Conservation (phyloP, 2,113 vertebrate species). For the Channa maculata region DNA sequence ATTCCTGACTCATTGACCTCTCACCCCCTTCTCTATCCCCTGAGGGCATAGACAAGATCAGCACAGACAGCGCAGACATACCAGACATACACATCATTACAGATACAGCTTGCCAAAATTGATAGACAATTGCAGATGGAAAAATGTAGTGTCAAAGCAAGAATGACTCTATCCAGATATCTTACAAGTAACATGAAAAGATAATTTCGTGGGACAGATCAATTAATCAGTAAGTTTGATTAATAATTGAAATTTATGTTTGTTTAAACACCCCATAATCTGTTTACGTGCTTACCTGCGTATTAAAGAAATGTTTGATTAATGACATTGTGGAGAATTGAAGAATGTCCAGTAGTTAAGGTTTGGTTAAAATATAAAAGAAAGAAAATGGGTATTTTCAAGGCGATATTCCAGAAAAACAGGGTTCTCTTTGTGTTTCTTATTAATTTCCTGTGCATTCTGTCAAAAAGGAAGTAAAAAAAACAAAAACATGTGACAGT, state of each 20-base stretch:
- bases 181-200: conserved; percentile 5
- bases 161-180: conserved; percentile 45
- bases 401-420: not conserved
- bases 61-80: conserved; percentile 58
- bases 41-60: conserved; percentile 65
- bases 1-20: conserved; percentile 38
- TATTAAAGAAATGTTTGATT: not conserved
- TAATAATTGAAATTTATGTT: not conserved
- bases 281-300: not conserved
- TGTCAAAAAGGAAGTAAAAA: not conserved
- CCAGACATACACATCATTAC: conserved; percentile 54
- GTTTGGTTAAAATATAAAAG: not conserved
- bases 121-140: conserved; percentile 66
- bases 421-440: not conserved
- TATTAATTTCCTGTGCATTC: not conserved
- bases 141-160: conserved; percentile 57
- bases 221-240: conserved; percentile 17
- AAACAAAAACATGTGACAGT: not conserved
- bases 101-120: conserved; percentile 65
- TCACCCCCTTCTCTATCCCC: conserved; percentile 18
- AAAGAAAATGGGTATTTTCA: not conserved
- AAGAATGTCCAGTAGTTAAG: not conserved
- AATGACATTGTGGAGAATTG: too few species aligned
- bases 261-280: too few species aligned
- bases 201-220: not conserved